Base-by-base conservation (phyloP, 2,797 vertebrate genomes). In the Enteromius fasciolatus region DNA sequence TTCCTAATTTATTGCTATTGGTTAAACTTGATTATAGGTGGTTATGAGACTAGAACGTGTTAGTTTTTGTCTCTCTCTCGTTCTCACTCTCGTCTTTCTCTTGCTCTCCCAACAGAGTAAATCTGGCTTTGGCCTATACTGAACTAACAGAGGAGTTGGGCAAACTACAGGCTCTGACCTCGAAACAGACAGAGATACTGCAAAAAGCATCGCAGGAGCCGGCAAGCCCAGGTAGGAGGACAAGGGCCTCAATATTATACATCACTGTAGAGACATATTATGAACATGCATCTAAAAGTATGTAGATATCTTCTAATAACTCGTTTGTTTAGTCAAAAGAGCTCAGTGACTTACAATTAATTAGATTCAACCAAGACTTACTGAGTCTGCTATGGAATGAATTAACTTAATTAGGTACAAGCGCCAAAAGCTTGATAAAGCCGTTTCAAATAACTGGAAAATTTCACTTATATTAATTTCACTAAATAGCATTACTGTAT, bases 131-230 rank as follows among this genome's bases (percentile, higher is more conserved):
- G 93, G 98, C 98, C 76, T 99, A 99, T 94, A 99, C 97, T 0
- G 97, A 99, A 93, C 92, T 99, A 87, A 98, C 97, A 0, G 97
- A 99, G 91, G 97, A 99, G 90, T 93, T 99, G 92, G 96, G 96
- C 73, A 96, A 95, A 17, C 94, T 99, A 68, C 93, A 97, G 67
- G 93, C 95, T 23, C 90, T 99, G 88, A 98, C 96, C 90, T 92
- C 95, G 78, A 95, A 98, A 90, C 98, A 99, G 94, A 97, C 94
- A 9, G 96, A 97, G 89, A 98, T 99, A 91, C 92, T 99, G 89
- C 96, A 96, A 81, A 95, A 96, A 9, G 94, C 97, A 66, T 95
- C 98, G 14, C 97, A 99, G 92, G 97, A 98, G 23, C 96, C 96
- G 77, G 88, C 91, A 15, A 93, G 93, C 87, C 94, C 94, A 91